Evolutionary conservation across 2,113 vertebrate genomes (phyloP).

Genomic region (Chlorocebus sabaeus): DNA sequence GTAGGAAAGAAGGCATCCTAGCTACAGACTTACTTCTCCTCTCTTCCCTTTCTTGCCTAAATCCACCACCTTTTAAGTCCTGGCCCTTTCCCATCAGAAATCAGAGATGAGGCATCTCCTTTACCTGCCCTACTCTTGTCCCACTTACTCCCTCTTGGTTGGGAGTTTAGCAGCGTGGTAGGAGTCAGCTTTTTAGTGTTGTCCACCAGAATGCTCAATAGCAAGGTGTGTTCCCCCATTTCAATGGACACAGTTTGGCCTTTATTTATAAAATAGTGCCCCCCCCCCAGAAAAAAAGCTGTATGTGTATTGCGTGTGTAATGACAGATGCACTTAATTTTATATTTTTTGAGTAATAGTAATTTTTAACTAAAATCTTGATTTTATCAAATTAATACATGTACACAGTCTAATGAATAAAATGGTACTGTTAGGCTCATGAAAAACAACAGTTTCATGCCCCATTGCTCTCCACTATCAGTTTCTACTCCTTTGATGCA

Average conservation of each 20-base stretch:
- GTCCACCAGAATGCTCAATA: neutral
- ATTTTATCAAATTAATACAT: neutral
- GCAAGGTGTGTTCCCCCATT: neutral
- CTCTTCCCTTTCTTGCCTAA: neutral
- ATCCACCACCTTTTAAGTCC: neutral
- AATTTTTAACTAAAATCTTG: neutral
- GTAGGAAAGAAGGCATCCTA: neutral
- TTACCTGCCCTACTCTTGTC: neutral
- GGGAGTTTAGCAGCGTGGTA: neutral
- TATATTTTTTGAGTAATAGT: neutral
- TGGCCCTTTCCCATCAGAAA: neutral
- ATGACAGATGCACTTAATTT: neutral
- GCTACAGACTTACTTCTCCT: neutral
- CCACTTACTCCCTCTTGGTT: neutral
- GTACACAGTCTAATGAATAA: neutral
- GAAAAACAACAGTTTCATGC: neutral
- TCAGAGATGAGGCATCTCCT: neutral
- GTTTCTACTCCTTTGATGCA: neutral
- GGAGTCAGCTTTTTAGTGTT: neutral
- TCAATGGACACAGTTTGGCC: neutral
- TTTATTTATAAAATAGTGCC: neutral
- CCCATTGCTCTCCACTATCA: neutral
- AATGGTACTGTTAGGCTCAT: neutral
- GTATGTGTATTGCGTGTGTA: too few species aligned
- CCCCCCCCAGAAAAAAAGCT: too few species aligned